phyloP scores from a whole-genome alignment of 2,113 vertebrate genomes.

The Microtus pennsylvanicus region DNA sequence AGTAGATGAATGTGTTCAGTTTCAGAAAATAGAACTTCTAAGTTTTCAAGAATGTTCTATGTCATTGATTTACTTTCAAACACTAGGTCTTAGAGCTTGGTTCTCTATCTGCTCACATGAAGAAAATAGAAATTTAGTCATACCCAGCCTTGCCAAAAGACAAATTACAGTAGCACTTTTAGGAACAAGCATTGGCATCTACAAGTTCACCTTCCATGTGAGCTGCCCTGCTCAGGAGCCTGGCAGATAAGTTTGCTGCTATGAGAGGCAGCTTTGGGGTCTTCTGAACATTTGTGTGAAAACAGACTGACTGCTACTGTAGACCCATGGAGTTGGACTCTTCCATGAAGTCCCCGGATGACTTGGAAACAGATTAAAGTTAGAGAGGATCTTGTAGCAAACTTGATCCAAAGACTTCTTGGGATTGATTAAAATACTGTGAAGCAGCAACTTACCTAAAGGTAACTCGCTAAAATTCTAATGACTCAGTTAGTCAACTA shows the following conservation, averaged over 20 bases:
- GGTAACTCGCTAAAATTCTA: neutral
- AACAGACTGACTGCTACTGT: neutral
- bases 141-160: fast-evolving
- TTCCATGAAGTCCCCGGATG: neutral
- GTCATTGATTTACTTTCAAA: neutral
- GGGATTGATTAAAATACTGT: neutral
- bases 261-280: fast-evolving
- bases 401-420: neutral
- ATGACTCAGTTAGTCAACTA: neutral
- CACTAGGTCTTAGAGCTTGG: neutral
- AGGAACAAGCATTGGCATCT: neutral
- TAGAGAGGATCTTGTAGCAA: neutral
- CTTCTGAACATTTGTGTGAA: neutral
- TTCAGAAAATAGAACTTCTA: neutral
- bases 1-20: neutral
- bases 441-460: neutral
- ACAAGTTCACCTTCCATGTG: neutral
- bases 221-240: neutral
- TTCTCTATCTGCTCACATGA: neutral
- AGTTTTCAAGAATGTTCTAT: conserved; percentile 28
- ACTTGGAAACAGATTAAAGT: neutral
- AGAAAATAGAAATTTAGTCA: neutral
- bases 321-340: neutral
- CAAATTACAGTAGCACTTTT: neutral
- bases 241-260: fast-evolving